These are phyloP conservation scores for Autographa pulchrina DNA, from an alignment of 2,888 invertebrate genomes.

Conservation along the genomic window DNA sequence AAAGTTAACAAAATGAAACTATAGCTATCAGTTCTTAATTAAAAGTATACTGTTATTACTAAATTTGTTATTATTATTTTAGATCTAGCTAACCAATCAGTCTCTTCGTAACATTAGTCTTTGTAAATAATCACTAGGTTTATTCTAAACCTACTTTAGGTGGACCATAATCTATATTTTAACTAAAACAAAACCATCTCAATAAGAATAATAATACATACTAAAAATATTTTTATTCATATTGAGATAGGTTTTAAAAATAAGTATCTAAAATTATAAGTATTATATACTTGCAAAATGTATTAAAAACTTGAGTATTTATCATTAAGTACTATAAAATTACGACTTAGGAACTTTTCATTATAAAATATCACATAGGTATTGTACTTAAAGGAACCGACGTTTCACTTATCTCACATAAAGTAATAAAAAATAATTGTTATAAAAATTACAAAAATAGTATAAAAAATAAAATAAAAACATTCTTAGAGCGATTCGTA, in stretches of 20 bases:
- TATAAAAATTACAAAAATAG: conserved; percentile 15
- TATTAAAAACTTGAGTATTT: too few relatives aligned
- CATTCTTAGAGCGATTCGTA: conserved; percentile 21
- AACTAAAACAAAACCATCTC: conserved; percentile 1
- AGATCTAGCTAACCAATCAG: conserved; percentile 11
- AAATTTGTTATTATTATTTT: conserved; percentile 11
- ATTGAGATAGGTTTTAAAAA: too few relatives aligned
- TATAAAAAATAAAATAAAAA: conserved; percentile 17
- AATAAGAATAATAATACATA: too few relatives aligned
- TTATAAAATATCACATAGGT: conserved; percentile 14
- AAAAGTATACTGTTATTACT: conserved; percentile 11
- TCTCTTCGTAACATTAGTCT: conserved; percentile 11
- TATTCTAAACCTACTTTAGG: conserved; percentile 12
- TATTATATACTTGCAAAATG: too few relatives aligned
- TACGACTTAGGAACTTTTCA: conserved; percentile 14
- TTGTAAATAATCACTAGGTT: conserved; percentile 12
- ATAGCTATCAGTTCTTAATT: conserved; percentile 11
- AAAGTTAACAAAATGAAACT: conserved; percentile 11
- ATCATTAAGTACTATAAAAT: conserved; percentile 14
- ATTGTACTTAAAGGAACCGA: conserved; percentile 14
- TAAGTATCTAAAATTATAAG: too few relatives aligned
- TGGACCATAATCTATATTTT: conserved; percentile 12
- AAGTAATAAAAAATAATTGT: conserved; percentile 14
- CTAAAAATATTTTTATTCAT: too few relatives aligned
- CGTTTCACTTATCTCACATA: conserved; percentile 14